Evolutionary conservation across 1,140 invertebrate species (phyloP), one percentile per base, ranked within the genome.

Genomic region (Holotrichia oblita): DNA sequence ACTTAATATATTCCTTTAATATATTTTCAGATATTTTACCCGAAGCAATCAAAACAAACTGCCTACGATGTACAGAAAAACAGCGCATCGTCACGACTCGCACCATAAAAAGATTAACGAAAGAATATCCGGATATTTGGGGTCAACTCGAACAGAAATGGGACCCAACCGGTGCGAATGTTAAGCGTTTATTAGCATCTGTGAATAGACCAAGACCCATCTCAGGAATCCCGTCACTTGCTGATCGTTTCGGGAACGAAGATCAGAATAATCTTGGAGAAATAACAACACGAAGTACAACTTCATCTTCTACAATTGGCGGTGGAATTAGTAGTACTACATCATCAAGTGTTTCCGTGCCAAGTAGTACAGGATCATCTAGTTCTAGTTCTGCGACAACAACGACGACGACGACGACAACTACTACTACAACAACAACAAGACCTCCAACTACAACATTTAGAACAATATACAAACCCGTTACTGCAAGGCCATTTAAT

Each of bases 1-100:
- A n/a, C n/a, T n/a, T 64, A 64, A 24, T 27, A 22, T 10, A 22
- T 69, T 34, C 8, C 17, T 22, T 17, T n/a, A 0, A 20, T 27
- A 8, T 34, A 27, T 69, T 89, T 88, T 14, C 87, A 93, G 92
- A 87, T 78, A 86, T 91, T 80, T 84, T 92, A 27, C 92, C 92
- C 34, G 91, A 92, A 86, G 91, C 91, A 3, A 81, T 93, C 42
- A 85, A 89, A 80, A 92, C 89, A 73, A 91, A 91, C 79, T 93
- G 91, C 82, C 81, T 87, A 7, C 83, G 89, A 20, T 93, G 92
- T 83, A 90, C 90, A 0, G 89, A 91, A 73, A 88, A 89, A 64
- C 91, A 92, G 82, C 91, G 89, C 83, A 87, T 85, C 44, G 88
- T 87, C 6, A 89, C 89, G 0, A 85, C 90, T 9, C 87, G 88